These are phyloP conservation scores for Anticlea derivata DNA, from an alignment of 2,888 invertebrate genomes.

Conservation along the genomic window DNA sequence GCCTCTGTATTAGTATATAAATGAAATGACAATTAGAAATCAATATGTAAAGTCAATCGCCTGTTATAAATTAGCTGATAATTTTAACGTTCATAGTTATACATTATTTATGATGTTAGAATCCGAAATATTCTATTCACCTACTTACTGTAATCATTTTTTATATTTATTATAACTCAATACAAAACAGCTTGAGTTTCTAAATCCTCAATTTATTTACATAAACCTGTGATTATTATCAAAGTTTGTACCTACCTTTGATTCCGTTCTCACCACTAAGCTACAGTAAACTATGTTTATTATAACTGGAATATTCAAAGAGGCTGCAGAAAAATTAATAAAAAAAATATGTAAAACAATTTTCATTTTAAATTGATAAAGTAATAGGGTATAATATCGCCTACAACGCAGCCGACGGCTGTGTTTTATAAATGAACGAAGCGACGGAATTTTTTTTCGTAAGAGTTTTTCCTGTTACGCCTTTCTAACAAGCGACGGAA, in stretches of 20 bases:
- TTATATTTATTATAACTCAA: slow-evolving; percentile 11
- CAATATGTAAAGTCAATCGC: slow-evolving; percentile 6
- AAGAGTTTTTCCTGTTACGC: not conserved
- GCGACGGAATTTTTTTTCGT: slow-evolving; percentile 1
- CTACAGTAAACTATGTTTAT: slow-evolving; percentile 4
- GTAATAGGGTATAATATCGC: not conserved
- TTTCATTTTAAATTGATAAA: slow-evolving; percentile 5
- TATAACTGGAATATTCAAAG: slow-evolving; percentile 10
- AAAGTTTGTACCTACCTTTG: not conserved
- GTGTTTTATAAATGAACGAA: not conserved
- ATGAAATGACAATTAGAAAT: slow-evolving; percentile 10
- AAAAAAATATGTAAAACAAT: slow-evolving; percentile 1
- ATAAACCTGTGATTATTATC: slow-evolving; percentile 8
- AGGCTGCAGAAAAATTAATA: slow-evolving; percentile 1
- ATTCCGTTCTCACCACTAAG: slow-evolving; percentile 11
- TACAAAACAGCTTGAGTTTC: slow-evolving; percentile 2
- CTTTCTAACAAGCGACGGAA: not conserved
- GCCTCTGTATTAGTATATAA: slow-evolving; percentile 6
- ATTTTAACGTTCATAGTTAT: not conserved
- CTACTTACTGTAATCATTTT: not conserved
- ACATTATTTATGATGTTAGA: not conserved
- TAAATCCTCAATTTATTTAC: slow-evolving; percentile 3
- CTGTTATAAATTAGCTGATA: slow-evolving; percentile 1
- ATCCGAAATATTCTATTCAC: not conserved
- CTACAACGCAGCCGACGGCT: slow-evolving; percentile 17